Evolutionary conservation across 2,888 invertebrate species (phyloP), one percentile per base, ranked within the genome.

Genomic region (Nomada flava): DNA sequence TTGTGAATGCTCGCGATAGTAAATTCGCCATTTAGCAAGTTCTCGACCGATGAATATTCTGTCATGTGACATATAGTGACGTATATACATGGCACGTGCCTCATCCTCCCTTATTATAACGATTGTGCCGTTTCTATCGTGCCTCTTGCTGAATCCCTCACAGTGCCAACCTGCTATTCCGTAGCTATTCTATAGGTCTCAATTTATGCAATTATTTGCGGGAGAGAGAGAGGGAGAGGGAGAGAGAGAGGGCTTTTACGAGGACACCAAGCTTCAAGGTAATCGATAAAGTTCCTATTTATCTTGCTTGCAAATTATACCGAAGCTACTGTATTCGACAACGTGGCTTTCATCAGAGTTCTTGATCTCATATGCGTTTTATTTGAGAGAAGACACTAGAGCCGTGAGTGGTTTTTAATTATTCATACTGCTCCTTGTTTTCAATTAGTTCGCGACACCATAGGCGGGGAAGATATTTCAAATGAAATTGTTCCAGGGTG

Each of bases 21-120:
- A 82, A 88, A 88, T 88, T 88, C 79, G 79, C 72, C 78, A 78
- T 85, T 88, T 88, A 88, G 84, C 84, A 76, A 78, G 79, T 85
- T 85, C 81, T 79, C 76, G 26, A 70, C 74, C 85, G 81, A 85
- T 88, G 88, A 88, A 88, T 88, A 88, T 88, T 88, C 87, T 74
- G 72, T 76, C 76, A 64, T 64, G 75, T 71, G 78, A 74, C 76
- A 75, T 79, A 80, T 88, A 85, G 86, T 78, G 81, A 77, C 79
- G 76, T 82, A 64, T 72, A 81, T 76, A 62, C 59, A 60, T 57
- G 65, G 75, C 63, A 82, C 77, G 79, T 60, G 76, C 69, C 65
- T 57, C 82, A 75, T 55, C 63, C 81, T 63, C 75, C 74, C 82
- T 84, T 88, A 86, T 86, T 87, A 86, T 82, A 76, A 76, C 68